phyloP scores from a whole-genome alignment of 2,113 vertebrate genomes.

The Thunnus thynnus region DNA sequence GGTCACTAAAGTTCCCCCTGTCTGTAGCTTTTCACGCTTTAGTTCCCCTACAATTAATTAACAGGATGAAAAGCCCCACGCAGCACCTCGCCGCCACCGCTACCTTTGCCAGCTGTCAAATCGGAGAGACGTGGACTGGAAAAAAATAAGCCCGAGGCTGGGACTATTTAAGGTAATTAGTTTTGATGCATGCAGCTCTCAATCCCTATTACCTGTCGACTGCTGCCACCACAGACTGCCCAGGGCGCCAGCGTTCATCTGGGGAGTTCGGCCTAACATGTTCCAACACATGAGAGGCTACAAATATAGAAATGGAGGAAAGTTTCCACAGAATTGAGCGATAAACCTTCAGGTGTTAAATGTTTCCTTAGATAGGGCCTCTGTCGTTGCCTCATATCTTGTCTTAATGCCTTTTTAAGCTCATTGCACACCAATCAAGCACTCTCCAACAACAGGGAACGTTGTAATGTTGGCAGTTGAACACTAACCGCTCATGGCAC shows the following conservation, averaged over 20 bases:
- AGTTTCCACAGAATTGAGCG: too few relatives aligned
- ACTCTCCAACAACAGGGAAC: too few relatives aligned
- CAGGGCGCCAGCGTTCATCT: neutral
- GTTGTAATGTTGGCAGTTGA: too few relatives aligned
- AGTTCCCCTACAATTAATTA: slow-evolving; percentile 68
- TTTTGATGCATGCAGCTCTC: slow-evolving; percentile 70
- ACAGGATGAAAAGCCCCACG: slow-evolving; percentile 64
- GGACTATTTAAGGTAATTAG: slow-evolving; percentile 73
- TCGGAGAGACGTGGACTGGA: slow-evolving; percentile 60
- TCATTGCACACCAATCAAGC: too few relatives aligned
- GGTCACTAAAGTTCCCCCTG: slow-evolving; percentile 38
- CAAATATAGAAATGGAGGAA: too few relatives aligned
- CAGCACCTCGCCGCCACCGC: slow-evolving; percentile 30
- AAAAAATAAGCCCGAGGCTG: slow-evolving; percentile 54
- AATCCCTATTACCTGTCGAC: slow-evolving; percentile 71
- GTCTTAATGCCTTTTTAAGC: too few relatives aligned
- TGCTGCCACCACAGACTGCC: slow-evolving; percentile 31
- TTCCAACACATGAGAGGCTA: too few relatives aligned
- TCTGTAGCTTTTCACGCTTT: slow-evolving; percentile 58
- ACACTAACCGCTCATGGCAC: too few relatives aligned
- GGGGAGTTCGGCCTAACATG: neutral
- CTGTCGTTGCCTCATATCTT: too few relatives aligned
- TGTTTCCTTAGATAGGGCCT: too few relatives aligned
- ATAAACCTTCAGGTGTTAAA: too few relatives aligned
- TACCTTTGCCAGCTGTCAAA: slow-evolving; percentile 73